phyloP scores from a whole-genome alignment of 2,113 vertebrate genomes.

The Chaetodon trifascialis region DNA sequence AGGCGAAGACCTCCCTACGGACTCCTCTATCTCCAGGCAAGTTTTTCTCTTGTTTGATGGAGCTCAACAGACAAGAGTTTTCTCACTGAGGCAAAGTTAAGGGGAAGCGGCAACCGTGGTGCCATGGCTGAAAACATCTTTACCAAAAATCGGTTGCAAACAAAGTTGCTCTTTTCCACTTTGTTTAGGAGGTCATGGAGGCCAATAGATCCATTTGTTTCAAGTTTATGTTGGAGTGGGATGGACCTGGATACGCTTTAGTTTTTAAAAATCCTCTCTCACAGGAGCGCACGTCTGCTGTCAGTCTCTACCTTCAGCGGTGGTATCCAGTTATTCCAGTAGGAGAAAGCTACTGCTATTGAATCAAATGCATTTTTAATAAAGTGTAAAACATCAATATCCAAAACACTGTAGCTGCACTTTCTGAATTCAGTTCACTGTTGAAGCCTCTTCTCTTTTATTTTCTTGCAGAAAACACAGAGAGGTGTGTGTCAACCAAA shows the following conservation, averaged over 20 bases:
- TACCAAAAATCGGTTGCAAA: slow-evolving; percentile 23
- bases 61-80: slow-evolving; percentile 62
- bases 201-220: slow-evolving; percentile 41
- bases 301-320: slow-evolving; percentile 11
- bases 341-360: slow-evolving; percentile 1
- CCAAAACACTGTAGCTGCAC: background rate
- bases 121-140: slow-evolving; percentile 54
- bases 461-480: background rate
- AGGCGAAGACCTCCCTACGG: slow-evolving; percentile 50
- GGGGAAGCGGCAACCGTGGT: slow-evolving; percentile 24
- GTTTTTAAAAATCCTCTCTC: slow-evolving; percentile 1
- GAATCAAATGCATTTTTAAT: slow-evolving; percentile 6
- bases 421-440: background rate
- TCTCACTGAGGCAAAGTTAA: slow-evolving; percentile 56
- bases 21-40: slow-evolving; percentile 69
- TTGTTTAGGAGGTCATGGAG: slow-evolving; percentile 33
- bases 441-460: background rate
- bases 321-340: slow-evolving; percentile 30
- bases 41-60: slow-evolving; percentile 68
- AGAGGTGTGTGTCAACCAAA: background rate
- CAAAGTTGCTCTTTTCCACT: slow-evolving; percentile 7
- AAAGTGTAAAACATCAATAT: background rate
- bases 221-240: slow-evolving; percentile 16
- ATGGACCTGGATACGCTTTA: background rate
- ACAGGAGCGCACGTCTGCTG: slow-evolving; percentile 13